A percentile compares a stretch with the other conserved stretches of the same genome.
Evolutionary conservation across 2,113 vertebrate genomes (phyloP).

Genomic region (Anarrhichthys ocellatus): DNA sequence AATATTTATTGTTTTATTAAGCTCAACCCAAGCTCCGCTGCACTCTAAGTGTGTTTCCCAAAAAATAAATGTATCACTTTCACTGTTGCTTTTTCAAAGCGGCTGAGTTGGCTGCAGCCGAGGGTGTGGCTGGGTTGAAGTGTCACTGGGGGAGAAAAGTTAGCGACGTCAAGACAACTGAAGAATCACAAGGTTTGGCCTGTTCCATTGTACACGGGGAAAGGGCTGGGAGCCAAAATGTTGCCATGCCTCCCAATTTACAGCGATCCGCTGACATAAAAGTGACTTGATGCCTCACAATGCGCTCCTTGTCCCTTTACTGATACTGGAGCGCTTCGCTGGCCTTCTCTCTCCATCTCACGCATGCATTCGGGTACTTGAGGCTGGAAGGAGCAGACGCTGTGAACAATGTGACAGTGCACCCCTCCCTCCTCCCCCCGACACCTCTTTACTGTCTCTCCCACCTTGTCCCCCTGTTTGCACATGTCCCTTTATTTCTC

Average conservation of each 20-base stretch:
- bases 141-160: slow-evolving; percentile 15
- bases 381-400: slow-evolving; percentile 48
- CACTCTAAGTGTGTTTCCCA: slow-evolving; percentile 12
- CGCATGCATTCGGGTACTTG: slow-evolving; percentile 45
- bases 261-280: slow-evolving; percentile 57
- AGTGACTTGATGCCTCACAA: slow-evolving; percentile 68
- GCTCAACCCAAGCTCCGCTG: background rate
- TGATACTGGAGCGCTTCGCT: slow-evolving; percentile 65
- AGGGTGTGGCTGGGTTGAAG: slow-evolving; percentile 21
- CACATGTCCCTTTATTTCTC: slow-evolving; percentile 45
- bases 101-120: background rate
- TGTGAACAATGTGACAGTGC: slow-evolving; percentile 34
- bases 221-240: slow-evolving; percentile 32
- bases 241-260: slow-evolving; percentile 43
- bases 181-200: slow-evolving; percentile 7
- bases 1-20: background rate
- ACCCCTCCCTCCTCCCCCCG: background rate
- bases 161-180: slow-evolving; percentile 24
- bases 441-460: slow-evolving; percentile 45
- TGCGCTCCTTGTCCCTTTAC: slow-evolving; percentile 54
- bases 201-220: slow-evolving; percentile 21
- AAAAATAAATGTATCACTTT: slow-evolving; percentile 1
- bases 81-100: background rate
- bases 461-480: slow-evolving; percentile 61
- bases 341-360: slow-evolving; percentile 57